Evolutionary conservation across 2,113 vertebrate genomes (phyloP), one percentile per base, ranked within the genome.

Genomic region (Bolborhynchus lineola): DNA sequence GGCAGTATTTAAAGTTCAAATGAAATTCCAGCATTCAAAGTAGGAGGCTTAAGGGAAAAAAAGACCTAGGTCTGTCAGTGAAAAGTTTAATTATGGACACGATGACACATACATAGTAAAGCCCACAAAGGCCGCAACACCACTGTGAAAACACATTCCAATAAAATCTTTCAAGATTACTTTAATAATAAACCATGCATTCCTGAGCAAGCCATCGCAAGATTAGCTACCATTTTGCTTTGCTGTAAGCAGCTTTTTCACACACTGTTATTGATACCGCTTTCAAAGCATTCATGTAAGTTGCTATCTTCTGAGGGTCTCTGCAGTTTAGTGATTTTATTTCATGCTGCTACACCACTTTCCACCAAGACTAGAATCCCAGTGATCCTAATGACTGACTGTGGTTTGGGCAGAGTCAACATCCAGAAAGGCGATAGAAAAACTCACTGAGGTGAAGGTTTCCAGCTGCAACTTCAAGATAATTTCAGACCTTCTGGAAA

Each of bases 151-250:
- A 93, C 85, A 97, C 97, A 98, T 98, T 98, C 98, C 97, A 97
- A 93, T 93, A 97, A 97, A 98, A 98, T 97, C 97, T 98, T 97
- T 96, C 97, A 98, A 98, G 96, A 97, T 97, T 98, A 97, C 95
- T 98, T 98, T 96, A 97, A 97, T 97, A 98, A 98, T 98, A 98
- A 98, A 98, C 97, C 67, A 94, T 94, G 92, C 98, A 98, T 98
- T 98, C 97, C 97, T 98, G 91, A 97, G 97, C 97, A 98, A 98
- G 96, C 96, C 93, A 91, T 98, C 11, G 65, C 94, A 97, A 92
- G 97, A 98, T 97, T 97, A 98, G 97, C 96, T 95, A 97, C 96
- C 93, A 83, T 90, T 92, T 46, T 97, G 89, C 94, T 92, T 89
- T 71, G 68, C 96, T 98, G 94, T 82, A 94, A 97, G 93, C 83